Base-by-base conservation (phyloP, 1,140 invertebrate species). In the Rhyacophila brunnea region DNA sequence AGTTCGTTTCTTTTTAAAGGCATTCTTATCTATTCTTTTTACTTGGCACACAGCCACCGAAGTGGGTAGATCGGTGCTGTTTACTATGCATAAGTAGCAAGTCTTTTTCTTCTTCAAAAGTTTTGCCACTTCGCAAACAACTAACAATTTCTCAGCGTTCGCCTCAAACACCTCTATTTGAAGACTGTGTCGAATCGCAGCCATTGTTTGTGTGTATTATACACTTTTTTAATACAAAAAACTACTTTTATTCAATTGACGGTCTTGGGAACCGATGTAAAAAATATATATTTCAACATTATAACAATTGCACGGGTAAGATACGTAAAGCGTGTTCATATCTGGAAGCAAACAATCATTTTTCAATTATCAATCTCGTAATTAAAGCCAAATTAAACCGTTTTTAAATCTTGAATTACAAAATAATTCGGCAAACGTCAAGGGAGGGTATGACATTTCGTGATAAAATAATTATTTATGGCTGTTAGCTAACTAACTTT, bases 21-120 rank as follows among this genome's bases (percentile, higher is more conserved):
- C 74, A 74, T 88, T 87, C 71, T 92, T 91, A 62, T 95, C 92
- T 35, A 86, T 86, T 71, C 92, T 91, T 69, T 94, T 95, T 0
- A 95, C 78, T 75, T 93, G 86, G 66, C 88, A 87, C 36, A 94
- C 79, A 49, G 83, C 84, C 6, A 90, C 81, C 51, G 85, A 80
- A 6, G 85, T 81, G 9, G 88, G 87, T 17, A 84, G 83, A 62
- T 89, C 89, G 28, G 83, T 84, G 19, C 85, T 87, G 65, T 87
- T 85, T 7, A 87, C 84, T 40, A 92, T 79, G 73, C 91, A 93
- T 3, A 95, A 70, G 71, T 90, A 93, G 66, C 87, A 89, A 5
- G 83, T 83, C 81, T 86, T 86, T 70, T 93, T 93, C 69, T 89
- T 89, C 66, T 88, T 88, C 44, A 86, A 79, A 18, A 84, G 77